These are phyloP conservation scores for Gymnorhina tibicen DNA, from an alignment of 2,113 vertebrate genomes.

Conservation along the genomic window DNA sequence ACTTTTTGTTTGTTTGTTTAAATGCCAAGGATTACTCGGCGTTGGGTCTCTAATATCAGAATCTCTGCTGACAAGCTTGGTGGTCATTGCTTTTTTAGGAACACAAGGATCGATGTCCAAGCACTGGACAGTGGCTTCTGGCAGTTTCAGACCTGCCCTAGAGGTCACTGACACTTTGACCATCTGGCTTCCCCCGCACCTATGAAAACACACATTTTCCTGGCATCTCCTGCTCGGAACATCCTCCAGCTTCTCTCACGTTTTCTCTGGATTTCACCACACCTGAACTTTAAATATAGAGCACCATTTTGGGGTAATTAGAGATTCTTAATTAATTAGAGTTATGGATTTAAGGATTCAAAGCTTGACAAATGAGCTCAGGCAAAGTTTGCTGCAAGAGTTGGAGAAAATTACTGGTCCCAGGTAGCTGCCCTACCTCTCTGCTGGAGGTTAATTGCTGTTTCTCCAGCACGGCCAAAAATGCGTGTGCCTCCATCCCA, in stretches of 20 bases:
- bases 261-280: slow-evolving; percentile 22
- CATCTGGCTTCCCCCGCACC: neutral
- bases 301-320: neutral
- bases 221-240: neutral
- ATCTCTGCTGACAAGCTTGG: neutral
- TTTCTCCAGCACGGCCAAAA: neutral
- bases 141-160: neutral
- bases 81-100: neutral
- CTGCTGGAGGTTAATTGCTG: neutral
- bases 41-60: neutral
- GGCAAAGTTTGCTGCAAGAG: slow-evolving; percentile 23
- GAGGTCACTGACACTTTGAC: neutral
- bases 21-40: neutral
- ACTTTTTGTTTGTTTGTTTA: neutral
- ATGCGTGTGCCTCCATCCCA: neutral
- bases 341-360: slow-evolving; percentile 26
- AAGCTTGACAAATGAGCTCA: slow-evolving; percentile 36
- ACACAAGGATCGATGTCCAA: neutral
- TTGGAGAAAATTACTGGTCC: neutral
- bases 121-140: neutral
- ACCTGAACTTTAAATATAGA: slow-evolving; percentile 24
- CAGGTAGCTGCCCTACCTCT: neutral
- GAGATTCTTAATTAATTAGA: slow-evolving; percentile 38
- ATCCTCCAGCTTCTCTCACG: neutral
- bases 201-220: neutral